phyloP scores from a whole-genome alignment of 2,113 vertebrate species.

The Pimephales promelas region DNA sequence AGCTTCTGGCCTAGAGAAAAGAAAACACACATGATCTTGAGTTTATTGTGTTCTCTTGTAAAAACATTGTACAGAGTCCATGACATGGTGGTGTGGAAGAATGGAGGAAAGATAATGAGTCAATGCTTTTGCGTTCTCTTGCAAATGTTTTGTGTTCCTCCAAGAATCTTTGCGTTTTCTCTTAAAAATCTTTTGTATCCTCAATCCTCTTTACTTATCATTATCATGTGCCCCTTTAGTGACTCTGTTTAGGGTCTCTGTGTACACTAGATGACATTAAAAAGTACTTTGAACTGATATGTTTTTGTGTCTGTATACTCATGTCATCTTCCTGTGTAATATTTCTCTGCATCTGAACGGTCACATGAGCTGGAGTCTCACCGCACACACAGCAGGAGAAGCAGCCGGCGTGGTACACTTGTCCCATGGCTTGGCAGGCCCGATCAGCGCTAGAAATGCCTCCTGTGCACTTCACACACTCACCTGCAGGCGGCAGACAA shows the following conservation, averaged over 20 bases:
- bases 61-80: no score
- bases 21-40: not conserved
- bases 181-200: no score
- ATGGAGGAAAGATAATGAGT: not conserved
- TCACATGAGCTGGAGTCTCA: conserved; percentile 48
- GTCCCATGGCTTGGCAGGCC: conserved; percentile 65
- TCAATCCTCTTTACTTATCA: no score
- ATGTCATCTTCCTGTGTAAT: conserved; percentile 1
- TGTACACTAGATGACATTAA: not conserved
- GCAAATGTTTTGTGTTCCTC: not conserved
- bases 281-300: not conserved
- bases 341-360: not conserved
- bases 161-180: not conserved
- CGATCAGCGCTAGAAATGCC: conserved; percentile 47
- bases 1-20: conserved; percentile 78
- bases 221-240: no score
- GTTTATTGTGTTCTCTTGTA: not conserved
- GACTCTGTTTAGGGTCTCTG: no score
- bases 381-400: conserved; percentile 67
- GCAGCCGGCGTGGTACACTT: conserved; percentile 63
- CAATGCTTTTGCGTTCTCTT: not conserved
- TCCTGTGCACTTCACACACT: conserved; percentile 58
- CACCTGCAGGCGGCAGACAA: conserved; percentile 48
- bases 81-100: no score
- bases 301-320: not conserved